Base-by-base conservation (phyloP, 2,797 vertebrate species). In the Scleropages formosus region DNA sequence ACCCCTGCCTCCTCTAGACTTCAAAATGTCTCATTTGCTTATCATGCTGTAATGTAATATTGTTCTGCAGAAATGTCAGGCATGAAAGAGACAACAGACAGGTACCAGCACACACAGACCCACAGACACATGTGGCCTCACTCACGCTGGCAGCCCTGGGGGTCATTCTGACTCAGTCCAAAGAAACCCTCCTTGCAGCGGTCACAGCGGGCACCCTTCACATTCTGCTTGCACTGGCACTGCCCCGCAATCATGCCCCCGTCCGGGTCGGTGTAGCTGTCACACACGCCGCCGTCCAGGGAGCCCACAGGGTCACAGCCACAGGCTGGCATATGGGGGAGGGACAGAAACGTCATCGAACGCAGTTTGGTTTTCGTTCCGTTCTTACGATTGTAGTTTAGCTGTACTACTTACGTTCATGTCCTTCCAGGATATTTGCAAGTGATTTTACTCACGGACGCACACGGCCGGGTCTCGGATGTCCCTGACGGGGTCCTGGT, bases 221-320 rank as follows among this genome's bases (percentile, higher is more conserved):
- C 91, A 0, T 94, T 89, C 64, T 83, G 83, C 88, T 95, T 95
- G 88, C 95, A 98, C 80, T 87, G 92, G 84, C 94, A 96, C 84
- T 96, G 95, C 16, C 95, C 95, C 0, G 91, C 82, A 1, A 96
- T 93, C 91, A 94, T 91, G 24, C 92, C 89, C 79, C 85, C 78
- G 0, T 87, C 88, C 67, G 84, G 79, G 0, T 95, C 92, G 0
- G 93, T 95, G 87, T 95, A 89, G 10, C 91, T 82, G 4, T 96
- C 95, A 1, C 95, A 98, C 51, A 92, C 85, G 0, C 93, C 93
- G 0, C 94, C 94, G 0, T 95, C 93, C 87, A 93, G 26, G 0
- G 94, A 93, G 6, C 94, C 95, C 8, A 93, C 92, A 0, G 94
- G 94, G 82, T 95, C 94, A 59, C 93, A 97, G 82, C 96, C 93